These are phyloP conservation scores for Engystomops pustulosus DNA, from an alignment of 2,113 vertebrate genomes.

Conservation along the genomic window DNA sequence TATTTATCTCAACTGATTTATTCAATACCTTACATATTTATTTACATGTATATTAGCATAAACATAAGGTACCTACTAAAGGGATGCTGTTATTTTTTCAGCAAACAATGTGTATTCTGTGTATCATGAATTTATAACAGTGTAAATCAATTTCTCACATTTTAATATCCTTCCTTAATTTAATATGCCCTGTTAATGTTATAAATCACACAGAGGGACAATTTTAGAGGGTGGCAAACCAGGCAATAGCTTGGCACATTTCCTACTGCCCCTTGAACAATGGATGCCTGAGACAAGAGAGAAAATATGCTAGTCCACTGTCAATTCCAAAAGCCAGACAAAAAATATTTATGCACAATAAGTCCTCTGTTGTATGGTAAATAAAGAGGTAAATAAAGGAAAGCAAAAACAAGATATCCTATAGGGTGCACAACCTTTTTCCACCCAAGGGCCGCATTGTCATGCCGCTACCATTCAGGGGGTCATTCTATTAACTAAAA, in stretches of 20 bases:
- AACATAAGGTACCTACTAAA: background rate
- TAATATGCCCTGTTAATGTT: background rate
- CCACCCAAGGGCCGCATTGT: no score
- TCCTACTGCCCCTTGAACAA: no score
- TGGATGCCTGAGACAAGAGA: background rate
- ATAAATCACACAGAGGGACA: background rate
- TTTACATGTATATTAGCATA: background rate
- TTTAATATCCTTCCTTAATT: background rate
- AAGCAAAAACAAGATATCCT: no score
- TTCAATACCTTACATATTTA: background rate
- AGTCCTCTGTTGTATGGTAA: no score
- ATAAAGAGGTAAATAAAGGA: no score
- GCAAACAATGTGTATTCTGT: conserved; percentile 18
- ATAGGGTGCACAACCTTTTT: no score
- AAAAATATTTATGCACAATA: no score
- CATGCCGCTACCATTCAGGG: no score
- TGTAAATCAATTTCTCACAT: background rate
- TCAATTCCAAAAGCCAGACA: background rate
- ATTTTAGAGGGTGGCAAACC: background rate
- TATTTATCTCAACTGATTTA: no score
- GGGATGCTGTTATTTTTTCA: background rate
- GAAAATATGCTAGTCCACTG: background rate
- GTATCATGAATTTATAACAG: background rate
- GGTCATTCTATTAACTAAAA: no score
- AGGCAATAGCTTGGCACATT: background rate